These are phyloP conservation scores for Phalloptychus januarius DNA, from an alignment of 2,797 vertebrate species.

Conservation along the genomic window DNA sequence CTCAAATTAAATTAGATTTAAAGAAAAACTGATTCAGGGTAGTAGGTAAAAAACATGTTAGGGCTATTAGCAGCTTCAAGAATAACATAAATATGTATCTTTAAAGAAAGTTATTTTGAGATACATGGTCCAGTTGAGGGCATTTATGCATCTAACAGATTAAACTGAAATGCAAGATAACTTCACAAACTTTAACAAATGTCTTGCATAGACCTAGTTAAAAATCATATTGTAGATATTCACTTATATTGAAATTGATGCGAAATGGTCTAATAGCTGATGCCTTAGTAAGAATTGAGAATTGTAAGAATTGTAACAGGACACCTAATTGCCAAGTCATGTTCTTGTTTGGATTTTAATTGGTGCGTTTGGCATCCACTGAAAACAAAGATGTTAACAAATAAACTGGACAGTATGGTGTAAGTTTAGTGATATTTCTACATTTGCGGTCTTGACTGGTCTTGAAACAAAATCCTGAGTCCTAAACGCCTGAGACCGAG, in stretches of 20 bases:
- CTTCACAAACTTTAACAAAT: not conserved
- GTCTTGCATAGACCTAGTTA: not conserved
- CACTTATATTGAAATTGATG: not conserved
- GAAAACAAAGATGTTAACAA: too few species aligned
- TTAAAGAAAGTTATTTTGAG: not conserved
- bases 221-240: not conserved
- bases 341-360: too few species aligned
- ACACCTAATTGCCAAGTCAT: too few species aligned
- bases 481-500: too few species aligned
- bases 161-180: not conserved
- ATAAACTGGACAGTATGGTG: too few species aligned
- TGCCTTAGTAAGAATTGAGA: not conserved
- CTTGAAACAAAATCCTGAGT: too few species aligned
- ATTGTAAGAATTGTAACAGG: too few species aligned
- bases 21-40: slow-evolving; percentile 34
- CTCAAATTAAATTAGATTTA: not conserved
- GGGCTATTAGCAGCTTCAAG: slow-evolving; percentile 15
- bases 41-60: not conserved
- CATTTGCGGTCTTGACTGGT: too few species aligned
- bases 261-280: not conserved
- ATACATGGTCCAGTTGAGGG: slow-evolving; percentile 2
- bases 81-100: slow-evolving; percentile 6
- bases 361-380: too few species aligned
- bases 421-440: too few species aligned
- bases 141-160: not conserved